Evolutionary conservation across 2,797 vertebrate genomes (phyloP).

Genomic region (Cercopithecus diana): DNA sequence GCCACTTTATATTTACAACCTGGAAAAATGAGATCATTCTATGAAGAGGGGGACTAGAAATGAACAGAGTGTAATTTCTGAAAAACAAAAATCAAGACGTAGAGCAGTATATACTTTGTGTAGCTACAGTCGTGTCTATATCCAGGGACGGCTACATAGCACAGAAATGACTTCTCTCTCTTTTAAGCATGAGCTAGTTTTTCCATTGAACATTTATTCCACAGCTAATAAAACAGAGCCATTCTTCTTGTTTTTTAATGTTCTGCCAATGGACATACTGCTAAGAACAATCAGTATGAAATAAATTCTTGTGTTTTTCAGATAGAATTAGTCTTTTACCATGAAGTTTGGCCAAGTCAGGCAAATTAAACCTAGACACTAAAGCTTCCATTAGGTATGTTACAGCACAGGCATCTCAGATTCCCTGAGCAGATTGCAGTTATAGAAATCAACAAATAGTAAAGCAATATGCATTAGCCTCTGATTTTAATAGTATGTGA

Average conservation of each 20-base stretch:
- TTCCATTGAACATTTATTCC: conserved; percentile 81
- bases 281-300: conserved; percentile 77
- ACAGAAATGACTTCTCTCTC: conserved; percentile 72
- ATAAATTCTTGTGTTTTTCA: conserved; percentile 65
- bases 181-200: conserved; percentile 75
- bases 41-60: background rate
- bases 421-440: background rate
- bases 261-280: conserved; percentile 75
- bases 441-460: conserved; percentile 29
- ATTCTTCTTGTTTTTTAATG: conserved; percentile 75
- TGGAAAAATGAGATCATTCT: conserved; percentile 7
- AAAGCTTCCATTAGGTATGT: conserved; percentile 23
- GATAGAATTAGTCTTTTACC: conserved; percentile 57
- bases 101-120: background rate
- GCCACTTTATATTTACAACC: background rate
- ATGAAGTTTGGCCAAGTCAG: conserved; percentile 57
- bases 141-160: conserved; percentile 62
- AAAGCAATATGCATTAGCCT: background rate
- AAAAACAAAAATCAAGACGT: conserved; percentile 37
- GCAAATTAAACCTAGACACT: conserved; percentile 42
- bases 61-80: background rate
- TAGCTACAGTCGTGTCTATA: conserved; percentile 1
- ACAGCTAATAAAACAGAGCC: conserved; percentile 75
- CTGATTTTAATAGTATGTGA: background rate
- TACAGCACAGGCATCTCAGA: conserved; percentile 16